Evolutionary conservation across 2,797 vertebrate genomes (phyloP).

Genomic region (Poeciliopsis gracilis): DNA sequence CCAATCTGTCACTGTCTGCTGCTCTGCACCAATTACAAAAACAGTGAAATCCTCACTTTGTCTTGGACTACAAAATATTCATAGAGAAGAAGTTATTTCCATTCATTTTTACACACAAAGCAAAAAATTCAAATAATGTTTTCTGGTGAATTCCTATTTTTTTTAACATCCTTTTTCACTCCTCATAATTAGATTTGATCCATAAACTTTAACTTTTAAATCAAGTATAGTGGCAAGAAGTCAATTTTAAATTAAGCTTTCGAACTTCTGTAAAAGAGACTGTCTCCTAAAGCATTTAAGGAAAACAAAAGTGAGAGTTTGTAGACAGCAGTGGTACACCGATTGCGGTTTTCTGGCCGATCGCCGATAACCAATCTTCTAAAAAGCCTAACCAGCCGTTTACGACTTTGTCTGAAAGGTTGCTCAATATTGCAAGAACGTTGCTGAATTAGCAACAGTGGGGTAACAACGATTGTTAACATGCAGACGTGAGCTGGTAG

Average conservation of each 20-base stretch:
- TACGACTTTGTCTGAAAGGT: too few species aligned
- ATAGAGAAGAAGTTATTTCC: background rate
- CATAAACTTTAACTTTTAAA: conserved; percentile 39
- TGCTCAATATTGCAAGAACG: too few species aligned
- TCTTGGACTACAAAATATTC: background rate
- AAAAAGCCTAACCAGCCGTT: too few species aligned
- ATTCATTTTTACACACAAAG: background rate
- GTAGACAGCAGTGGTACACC: background rate
- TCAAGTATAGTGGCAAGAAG: conserved; percentile 6
- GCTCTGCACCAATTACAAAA: conserved; percentile 37
- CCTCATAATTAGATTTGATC: conserved; percentile 35
- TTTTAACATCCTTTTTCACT: conserved; percentile 29
- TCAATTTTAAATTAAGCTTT: background rate
- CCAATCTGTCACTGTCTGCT: conserved; percentile 30
- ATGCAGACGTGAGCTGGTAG: too few species aligned
- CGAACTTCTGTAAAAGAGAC: background rate
- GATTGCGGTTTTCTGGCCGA: too few species aligned
- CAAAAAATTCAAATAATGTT: background rate
- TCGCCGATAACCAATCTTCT: too few species aligned
- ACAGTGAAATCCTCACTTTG: background rate
- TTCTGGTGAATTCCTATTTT: conserved; percentile 38
- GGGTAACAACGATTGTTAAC: too few species aligned
- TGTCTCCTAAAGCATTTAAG: background rate
- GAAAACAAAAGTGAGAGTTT: background rate
- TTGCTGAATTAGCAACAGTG: too few species aligned